Conservation (phyloP, 2,888 invertebrate species). For the Lochmaea crataegi region DNA sequence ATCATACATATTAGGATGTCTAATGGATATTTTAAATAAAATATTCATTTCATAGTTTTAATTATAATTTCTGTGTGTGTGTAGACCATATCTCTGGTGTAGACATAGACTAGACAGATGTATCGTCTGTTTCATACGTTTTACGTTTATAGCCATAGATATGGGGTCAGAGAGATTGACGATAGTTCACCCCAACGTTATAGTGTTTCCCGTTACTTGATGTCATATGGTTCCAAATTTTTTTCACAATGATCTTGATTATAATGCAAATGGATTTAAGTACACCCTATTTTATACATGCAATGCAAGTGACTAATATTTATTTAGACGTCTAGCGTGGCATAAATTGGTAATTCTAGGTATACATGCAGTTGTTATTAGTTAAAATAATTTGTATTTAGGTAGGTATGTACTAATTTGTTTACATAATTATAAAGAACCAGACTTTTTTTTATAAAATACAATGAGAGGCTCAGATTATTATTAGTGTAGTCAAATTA, state of each 20-base stretch:
- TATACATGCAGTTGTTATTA: conserved; percentile 1
- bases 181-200: conserved; percentile 23
- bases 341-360: conserved; percentile 3
- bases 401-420: too few relatives aligned
- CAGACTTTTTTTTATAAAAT: too few relatives aligned
- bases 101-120: conserved; percentile 34
- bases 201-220: conserved; percentile 1
- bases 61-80: background rate
- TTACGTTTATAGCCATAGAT: background rate
- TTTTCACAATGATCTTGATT: conserved; percentile 27
- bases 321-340: conserved; percentile 1
- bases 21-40: background rate
- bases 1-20: background rate
- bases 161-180: conserved; percentile 28
- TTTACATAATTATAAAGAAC: too few relatives aligned
- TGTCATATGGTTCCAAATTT: conserved; percentile 23
- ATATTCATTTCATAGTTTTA: background rate
- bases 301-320: conserved; percentile 23
- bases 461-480: too few relatives aligned
- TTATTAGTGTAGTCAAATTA: too few relatives aligned
- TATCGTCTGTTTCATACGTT: conserved; percentile 9
- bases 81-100: too few relatives aligned
- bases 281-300: conserved; percentile 14
- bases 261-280: conserved; percentile 27
- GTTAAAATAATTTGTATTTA: background rate